These are phyloP conservation scores for Numida meleagris DNA, from an alignment of 2,113 vertebrate genomes.

Conservation along the genomic window DNA sequence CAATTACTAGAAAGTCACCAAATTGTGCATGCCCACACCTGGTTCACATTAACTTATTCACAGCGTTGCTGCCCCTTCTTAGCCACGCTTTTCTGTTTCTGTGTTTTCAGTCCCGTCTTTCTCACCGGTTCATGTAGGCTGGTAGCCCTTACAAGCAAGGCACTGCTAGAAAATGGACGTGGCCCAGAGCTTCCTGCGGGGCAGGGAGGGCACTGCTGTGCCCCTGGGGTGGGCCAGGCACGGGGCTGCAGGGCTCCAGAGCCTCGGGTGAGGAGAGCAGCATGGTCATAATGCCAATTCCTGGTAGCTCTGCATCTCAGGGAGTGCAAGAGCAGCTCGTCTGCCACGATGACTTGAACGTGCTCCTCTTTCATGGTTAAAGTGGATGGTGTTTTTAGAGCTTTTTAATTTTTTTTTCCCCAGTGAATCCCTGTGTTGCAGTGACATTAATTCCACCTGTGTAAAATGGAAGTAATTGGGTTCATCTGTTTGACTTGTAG, in stretches of 20 bases:
- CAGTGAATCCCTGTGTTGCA: neutral
- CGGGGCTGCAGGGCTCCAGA: no score
- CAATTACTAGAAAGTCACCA: neutral
- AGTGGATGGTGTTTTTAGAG: neutral
- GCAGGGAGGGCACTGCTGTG: no score
- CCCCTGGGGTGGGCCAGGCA: no score
- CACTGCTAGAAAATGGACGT: neutral
- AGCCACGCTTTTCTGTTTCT: neutral
- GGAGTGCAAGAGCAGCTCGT: neutral
- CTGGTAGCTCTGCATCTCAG: rapidly evolving
- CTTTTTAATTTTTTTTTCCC: neutral
- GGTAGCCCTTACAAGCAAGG: neutral
- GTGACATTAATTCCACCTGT: neutral
- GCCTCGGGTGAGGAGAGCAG: neutral
- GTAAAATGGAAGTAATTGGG: neutral
- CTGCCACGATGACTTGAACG: rapidly evolving
- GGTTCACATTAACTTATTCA: neutral
- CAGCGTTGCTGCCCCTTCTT: neutral
- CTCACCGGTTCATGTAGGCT: neutral
- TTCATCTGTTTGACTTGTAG: neutral
- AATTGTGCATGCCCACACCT: no score
- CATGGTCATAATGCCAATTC: neutral
- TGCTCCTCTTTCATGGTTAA: neutral
- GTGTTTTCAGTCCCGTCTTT: neutral
- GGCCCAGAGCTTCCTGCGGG: no score